A percentile compares a stretch with the other conserved stretches of the same genome.
Conservation (phyloP, 2,888 invertebrate genomes). For the Stenodema calcarata region DNA sequence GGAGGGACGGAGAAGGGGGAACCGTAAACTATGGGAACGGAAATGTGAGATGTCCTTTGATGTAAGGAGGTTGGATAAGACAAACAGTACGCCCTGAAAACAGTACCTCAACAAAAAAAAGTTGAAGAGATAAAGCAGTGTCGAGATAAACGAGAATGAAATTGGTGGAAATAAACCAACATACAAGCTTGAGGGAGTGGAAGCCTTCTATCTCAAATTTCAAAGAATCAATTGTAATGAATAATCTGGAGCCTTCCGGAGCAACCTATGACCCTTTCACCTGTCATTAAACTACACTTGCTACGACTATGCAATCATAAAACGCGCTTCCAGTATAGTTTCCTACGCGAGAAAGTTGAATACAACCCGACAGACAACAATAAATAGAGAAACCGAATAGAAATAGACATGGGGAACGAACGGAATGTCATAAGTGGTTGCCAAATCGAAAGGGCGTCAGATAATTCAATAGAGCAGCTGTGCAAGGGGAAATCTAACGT, state of each 20-base stretch:
- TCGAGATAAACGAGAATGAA: not conserved
- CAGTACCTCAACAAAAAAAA: not conserved
- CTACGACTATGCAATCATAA: not conserved
- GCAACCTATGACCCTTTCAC: slow-evolving; percentile 37
- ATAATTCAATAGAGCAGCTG: slow-evolving; percentile 19
- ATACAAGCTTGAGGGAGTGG: not conserved
- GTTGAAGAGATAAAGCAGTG: not conserved
- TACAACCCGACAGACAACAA: not conserved
- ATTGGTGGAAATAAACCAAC: not conserved
- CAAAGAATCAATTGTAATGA: slow-evolving; percentile 39
- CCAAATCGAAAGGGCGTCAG: slow-evolving; percentile 44
- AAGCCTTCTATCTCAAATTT: not conserved
- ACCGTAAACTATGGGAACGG: not conserved
- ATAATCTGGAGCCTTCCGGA: slow-evolving; percentile 21
- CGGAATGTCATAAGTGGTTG: slow-evolving; percentile 25
- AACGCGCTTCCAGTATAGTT: not conserved
- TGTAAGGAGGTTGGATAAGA: not conserved
- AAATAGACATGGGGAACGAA: slow-evolving; percentile 12
- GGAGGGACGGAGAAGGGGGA: not conserved
- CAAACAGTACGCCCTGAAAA: not conserved
- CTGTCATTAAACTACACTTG: not conserved
- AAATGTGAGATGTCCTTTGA: not conserved
- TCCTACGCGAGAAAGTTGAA: not conserved
- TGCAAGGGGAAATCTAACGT: not conserved
- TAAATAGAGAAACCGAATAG: not conserved